Base-by-base conservation (phyloP, 2,113 vertebrate species). In the Trichomycterus rosablanca region DNA sequence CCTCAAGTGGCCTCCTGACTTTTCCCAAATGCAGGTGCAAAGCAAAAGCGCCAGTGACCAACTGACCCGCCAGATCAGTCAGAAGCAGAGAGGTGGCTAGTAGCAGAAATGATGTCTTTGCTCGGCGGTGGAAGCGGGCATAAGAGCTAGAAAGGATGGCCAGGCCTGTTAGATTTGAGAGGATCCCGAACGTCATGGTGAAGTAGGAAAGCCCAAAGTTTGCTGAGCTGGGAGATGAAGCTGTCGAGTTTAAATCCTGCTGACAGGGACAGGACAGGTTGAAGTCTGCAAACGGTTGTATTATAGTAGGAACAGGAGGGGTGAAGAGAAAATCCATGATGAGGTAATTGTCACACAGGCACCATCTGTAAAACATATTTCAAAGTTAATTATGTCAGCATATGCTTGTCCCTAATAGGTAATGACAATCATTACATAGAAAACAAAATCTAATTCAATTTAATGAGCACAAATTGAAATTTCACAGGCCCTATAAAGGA, bases 91-190 rank as follows among this genome's bases (percentile, higher is more conserved):
- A 77, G 54, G 82, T 82, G 4, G 85, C 85, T 18, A 92, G 83
- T 8, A 89, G 69, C 24, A 91, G 80, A 76, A 92, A 94, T 1
- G 85, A 82, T 7, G 83, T 81, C 40, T 89, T 86, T 0, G 88
- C 80, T 28, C 75, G 71, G 14, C 74, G 74, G 1, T 79, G 83
- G 22, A 79, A 78, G 20, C 80, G 76, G 32, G 78, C 51, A 0
- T 78, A 77, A 2, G 88, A 83, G 20, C 83, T 80, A 0, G 77
- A 78, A 15, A 93, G 76, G 65, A 92, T 85, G 14, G 70, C 83
- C 50, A 93, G 80, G 9, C 88, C 91, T 2, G 82, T 78, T 24
- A 92, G 60, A 71, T 91, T 93, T 40, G 91, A 93, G 56, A 84
- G 53, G 0, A 81, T 71, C 0, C 90, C 92, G 61, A 93, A 82